Percentiles rank a stretch among this genome's conserved stretches.
phyloP scores from a whole-genome alignment of 1,140 invertebrate genomes.

The Ptiloglossa arizonensis region DNA sequence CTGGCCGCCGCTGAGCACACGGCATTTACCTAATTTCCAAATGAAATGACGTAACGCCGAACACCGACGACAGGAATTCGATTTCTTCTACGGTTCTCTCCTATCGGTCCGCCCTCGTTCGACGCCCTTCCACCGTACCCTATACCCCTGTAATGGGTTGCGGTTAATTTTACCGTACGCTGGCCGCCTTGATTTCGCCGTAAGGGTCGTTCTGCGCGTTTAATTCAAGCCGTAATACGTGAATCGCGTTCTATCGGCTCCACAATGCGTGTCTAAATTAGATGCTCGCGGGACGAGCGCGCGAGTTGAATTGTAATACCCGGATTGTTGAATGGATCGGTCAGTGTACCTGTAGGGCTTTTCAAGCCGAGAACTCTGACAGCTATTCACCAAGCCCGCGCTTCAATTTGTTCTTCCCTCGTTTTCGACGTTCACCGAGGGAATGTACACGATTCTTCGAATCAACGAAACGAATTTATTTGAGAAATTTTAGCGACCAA shows the following conservation, averaged over 20 bases:
- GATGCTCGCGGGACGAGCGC: slow-evolving; percentile 30
- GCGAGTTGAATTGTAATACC: slow-evolving; percentile 41
- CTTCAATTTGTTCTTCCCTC: neutral
- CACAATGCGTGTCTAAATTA: slow-evolving; percentile 35
- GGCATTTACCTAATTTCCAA: slow-evolving; percentile 54
- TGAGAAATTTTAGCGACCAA: too few species aligned
- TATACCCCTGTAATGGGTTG: neutral
- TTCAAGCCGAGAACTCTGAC: neutral
- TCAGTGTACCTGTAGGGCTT: slow-evolving; percentile 4
- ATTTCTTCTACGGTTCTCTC: neutral
- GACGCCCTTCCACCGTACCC: too few species aligned
- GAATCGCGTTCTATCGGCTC: slow-evolving; percentile 27
- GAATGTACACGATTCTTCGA: too few species aligned
- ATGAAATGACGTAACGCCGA: slow-evolving; percentile 43
- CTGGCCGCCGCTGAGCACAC: neutral
- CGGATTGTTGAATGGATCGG: slow-evolving; percentile 7
- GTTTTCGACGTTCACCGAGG: neutral
- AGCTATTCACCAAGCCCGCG: neutral
- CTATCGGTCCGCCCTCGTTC: too few species aligned
- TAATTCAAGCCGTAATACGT: slow-evolving; percentile 35
- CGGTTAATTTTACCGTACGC: slow-evolving; percentile 14
- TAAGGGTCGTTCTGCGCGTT: neutral
- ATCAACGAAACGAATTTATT: too few species aligned
- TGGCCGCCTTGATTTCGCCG: neutral
- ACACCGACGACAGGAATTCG: slow-evolving; percentile 21